Conservation (phyloP, 2,797 vertebrate species). For the Gallinago stenura region DNA sequence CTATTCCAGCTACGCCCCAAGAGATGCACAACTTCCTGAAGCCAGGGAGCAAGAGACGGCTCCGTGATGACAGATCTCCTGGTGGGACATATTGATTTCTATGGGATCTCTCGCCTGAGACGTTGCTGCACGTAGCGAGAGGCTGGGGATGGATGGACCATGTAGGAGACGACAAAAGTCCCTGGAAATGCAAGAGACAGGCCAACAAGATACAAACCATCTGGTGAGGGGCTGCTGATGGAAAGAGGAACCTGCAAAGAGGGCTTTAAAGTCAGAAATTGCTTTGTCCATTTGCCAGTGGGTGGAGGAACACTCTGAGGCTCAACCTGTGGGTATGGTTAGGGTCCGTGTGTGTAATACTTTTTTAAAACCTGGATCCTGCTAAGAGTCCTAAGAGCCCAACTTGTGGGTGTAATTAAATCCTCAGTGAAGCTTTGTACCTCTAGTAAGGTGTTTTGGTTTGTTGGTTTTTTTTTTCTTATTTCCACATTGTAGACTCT, state of each 20-base stretch:
- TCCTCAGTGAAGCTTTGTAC: not conserved
- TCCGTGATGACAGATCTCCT: not conserved
- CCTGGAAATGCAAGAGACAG: not conserved
- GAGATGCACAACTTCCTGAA: not conserved
- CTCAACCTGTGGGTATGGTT: rapidly evolving
- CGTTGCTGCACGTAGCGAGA: rapidly evolving
- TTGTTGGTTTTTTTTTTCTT: not conserved
- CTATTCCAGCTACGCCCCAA: rapidly evolving
- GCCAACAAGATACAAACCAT: not conserved
- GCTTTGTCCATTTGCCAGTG: not conserved
- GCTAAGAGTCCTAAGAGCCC: not conserved
- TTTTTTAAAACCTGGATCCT: not conserved
- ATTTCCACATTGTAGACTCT: no score
- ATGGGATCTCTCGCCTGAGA: not conserved
- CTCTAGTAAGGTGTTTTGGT: not conserved
- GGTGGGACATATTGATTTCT: not conserved
- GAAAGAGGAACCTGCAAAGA: not conserved
- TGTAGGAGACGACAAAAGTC: not conserved
- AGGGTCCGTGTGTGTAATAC: not conserved
- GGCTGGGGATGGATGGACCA: not conserved
- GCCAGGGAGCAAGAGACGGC: not conserved
- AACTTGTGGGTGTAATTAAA: not conserved
- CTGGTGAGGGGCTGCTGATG: not conserved
- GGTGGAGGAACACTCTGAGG: not conserved
- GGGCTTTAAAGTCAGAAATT: not conserved